Evolutionary conservation across 2,888 invertebrate species (phyloP), one percentile per base, ranked within the genome.

Genomic region (Andricus quercusramuli): DNA sequence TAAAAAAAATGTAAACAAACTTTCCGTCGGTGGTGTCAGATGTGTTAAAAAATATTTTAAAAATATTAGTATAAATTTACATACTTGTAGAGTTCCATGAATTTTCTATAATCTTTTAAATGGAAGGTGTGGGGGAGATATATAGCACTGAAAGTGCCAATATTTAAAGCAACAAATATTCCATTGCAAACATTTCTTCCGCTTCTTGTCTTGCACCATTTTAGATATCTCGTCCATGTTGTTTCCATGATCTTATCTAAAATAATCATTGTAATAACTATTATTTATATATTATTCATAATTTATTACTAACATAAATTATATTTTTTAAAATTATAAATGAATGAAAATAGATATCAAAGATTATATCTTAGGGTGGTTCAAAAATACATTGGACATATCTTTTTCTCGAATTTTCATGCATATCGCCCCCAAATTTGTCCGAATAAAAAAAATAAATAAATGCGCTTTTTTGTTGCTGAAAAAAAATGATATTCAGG

Each of bases 51-150:
- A 41, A 74, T 17, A 65, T 70, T 65, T 51, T 47, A n/a, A 37
- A n/a, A 41, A 66, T 62, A 59, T 70, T n/a, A 29, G 56, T 13
- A 47, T 67, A 67, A 44, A 82, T 78, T 82, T 70, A 92, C 92
- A 90, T 93, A 95, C 96, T 94, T 94, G 91, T 96, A 96, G 86
- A 95, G 94, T 82, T 95, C 95, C 9, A 96, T 93, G 83, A 95
- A 93, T 51, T 95, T 94, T 89, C 94, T 94, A 88, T 95, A 96
- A 88, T 95, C 93, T 3, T 94, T 90, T 2, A 96, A 85, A 1
- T 95, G 93, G 83, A 95, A 90, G 1, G 96, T 95, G 81, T 96
- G 94, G 0, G 96, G 95, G 62, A 94, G 83, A 89, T 94, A 94
- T 3, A 56, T 0, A 8, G 32, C 56, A 41, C 13, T 5, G 37